Evolutionary conservation across 2,888 invertebrate genomes (phyloP).

Genomic region (Notodonta ziczac): DNA sequence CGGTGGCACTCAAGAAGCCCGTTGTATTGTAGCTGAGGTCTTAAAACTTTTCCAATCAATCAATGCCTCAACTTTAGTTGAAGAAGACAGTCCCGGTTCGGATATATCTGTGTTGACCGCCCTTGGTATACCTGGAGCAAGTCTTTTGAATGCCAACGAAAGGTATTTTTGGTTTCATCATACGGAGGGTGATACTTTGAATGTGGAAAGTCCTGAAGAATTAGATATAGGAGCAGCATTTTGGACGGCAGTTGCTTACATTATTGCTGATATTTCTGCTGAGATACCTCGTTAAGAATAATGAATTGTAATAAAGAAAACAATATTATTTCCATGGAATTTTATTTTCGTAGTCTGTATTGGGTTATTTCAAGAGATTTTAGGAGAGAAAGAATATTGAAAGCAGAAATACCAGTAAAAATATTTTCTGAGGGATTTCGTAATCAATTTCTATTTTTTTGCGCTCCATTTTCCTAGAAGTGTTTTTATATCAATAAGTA

Average conservation of each 20-base stretch:
- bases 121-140: slow-evolving; percentile 89
- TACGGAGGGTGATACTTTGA: slow-evolving; percentile 91
- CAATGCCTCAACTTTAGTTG: slow-evolving; percentile 86
- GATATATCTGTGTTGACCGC: slow-evolving; percentile 87
- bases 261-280: slow-evolving; percentile 90
- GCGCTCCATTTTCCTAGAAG: slow-evolving; percentile 7
- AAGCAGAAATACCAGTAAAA: not conserved
- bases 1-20: slow-evolving; percentile 85
- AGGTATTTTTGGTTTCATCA: slow-evolving; percentile 92
- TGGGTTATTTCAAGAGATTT: not conserved
- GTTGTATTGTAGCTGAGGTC: slow-evolving; percentile 88
- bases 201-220: slow-evolving; percentile 87
- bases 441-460: slow-evolving; percentile 7
- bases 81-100: slow-evolving; percentile 86
- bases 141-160: slow-evolving; percentile 88
- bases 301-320: not conserved
- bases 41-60: slow-evolving; percentile 87
- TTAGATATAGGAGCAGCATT: slow-evolving; percentile 90
- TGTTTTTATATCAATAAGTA: slow-evolving; percentile 22
- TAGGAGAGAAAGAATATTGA: not conserved
- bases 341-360: not conserved
- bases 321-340: not conserved
- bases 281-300: slow-evolving; percentile 85
- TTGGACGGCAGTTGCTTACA: slow-evolving; percentile 91
- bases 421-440: not conserved